Evolutionary conservation across 2,888 invertebrate genomes (phyloP), one percentile per base, ranked within the genome.

Genomic region (Isoperla grammatica): DNA sequence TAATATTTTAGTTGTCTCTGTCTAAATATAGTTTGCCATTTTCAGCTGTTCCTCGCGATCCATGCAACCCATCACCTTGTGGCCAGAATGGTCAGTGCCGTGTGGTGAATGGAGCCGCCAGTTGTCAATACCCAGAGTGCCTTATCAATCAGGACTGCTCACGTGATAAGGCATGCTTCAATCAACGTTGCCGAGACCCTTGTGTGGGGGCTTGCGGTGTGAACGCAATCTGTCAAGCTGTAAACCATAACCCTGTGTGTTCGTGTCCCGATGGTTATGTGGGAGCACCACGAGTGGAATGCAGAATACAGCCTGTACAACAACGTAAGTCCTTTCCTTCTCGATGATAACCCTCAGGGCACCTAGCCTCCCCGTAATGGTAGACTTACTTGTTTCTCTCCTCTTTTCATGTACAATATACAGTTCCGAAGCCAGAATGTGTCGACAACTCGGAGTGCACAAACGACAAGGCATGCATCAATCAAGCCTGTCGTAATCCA

Each of bases 81-180:
- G 85, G 85, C 46, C 81, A 83, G 54, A 91, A 91, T 69, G 93
- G 93, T 4, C 83, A 88, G 65, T 94, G 94, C 71, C 82, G 84
- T 60, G 79, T 86, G 1, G 78, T 84, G 61, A 88, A 87, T 64
- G 80, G 80, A 13, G 79, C 81, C 2, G 88, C 90, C 0, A 80
- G 82, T 56, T 93, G 92, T 69, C 80, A 82, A 57, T 92, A 90
- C 73, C 92, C 92, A 0, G 94, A 93, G 73, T 94, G 94, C 73
- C 78, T 93, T 2, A 85, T 88, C 57, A 93, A 93, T 70, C 86
- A 88, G n/a, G 93, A 94, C 68, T 95, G 94, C 74, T 81, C 90
- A 0, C 81, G 88, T 59, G 84, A 90, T 65, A 84, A 86, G 67
- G 86, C 90, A 1, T 94, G 93, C 70, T 86, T 88, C 68, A 83